Base-by-base conservation (phyloP, 2,888 invertebrate species). In the Cheilosia vernalis region DNA sequence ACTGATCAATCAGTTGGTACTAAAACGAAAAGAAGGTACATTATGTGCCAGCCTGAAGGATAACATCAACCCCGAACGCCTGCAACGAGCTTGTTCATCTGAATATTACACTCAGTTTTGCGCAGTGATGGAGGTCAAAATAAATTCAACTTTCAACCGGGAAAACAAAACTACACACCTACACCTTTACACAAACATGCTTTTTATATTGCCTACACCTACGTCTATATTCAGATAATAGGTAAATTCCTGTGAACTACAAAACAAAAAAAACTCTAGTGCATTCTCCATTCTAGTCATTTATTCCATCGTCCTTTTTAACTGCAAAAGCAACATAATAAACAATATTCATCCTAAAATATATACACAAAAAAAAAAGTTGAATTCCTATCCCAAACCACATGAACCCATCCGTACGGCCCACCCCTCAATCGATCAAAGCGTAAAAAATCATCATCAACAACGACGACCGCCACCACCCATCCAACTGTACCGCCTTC, bases 401-500 rank as follows among this genome's bases (percentile, higher is more conserved):
- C 77, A 70, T 63, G 58, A 67, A 30, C 69, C 37, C 73, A 33
- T 61, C 15, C 74, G 74, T 53, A 15, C 13, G n/a, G n/a, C 40
- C 76, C 66, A 49, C 84, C 84, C 84, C 42, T 70, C 61, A 85
- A 85, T 85, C 84, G 84, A 85, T 85, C 84, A 85, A 76, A 76
- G 70, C 70, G 80, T 72, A 85, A 72, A 85, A 85, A 85, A 70
- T 80, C 69, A 80, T 73, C 73, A 66, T 60, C 58, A 66, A 56
- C 53, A 53, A 33, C 61, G 27, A 24, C 33, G 27, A 24, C 33
- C 60, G 9, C n/a, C 24, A 5, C 49, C 60, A 49, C 37, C 40
- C 63, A 17, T 58, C 56, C 47, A 56, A 73, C 67, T 63, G 10
- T 37, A 69, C 40, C 61, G 27, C 24, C 9, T 24, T 49, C 47